A percentile compares a stretch with the other conserved stretches of the same genome.
phyloP scores from a whole-genome alignment of 2,797 vertebrate species.

The Alfaro cultratus region DNA sequence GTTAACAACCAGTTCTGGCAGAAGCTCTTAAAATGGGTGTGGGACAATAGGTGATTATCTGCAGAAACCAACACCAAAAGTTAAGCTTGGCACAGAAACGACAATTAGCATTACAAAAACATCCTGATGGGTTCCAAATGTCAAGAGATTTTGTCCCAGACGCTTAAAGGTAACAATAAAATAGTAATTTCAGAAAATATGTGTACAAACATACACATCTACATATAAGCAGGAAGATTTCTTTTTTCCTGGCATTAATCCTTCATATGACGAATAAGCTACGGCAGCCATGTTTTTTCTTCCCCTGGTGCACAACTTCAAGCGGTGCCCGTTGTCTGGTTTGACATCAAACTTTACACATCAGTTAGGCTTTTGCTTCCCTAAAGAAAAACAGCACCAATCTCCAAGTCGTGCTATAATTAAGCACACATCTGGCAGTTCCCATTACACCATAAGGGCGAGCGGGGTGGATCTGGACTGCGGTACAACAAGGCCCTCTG shows the following conservation, averaged over 20 bases:
- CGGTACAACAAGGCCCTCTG: constrained; percentile 65
- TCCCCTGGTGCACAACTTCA: constrained; percentile 57
- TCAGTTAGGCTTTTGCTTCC: constrained; percentile 69
- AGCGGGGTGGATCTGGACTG: constrained; percentile 66
- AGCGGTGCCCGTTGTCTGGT: constrained; percentile 68
- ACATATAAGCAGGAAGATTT: not conserved
- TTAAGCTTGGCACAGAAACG: not conserved
- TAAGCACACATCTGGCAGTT: constrained; percentile 83
- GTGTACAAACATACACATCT: not conserved
- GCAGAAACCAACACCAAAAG: not conserved
- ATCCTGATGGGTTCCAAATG: not conserved
- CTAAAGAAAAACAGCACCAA: constrained; percentile 80
- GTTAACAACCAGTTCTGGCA: not conserved
- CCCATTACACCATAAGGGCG: constrained; percentile 79
- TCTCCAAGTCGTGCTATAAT: constrained; percentile 76
- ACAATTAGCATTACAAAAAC: not conserved
- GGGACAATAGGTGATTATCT: not conserved
- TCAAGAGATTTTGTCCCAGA: not conserved
- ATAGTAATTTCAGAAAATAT: not conserved
- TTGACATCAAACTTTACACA: constrained; percentile 78
- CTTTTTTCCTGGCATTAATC: constrained; percentile 28
- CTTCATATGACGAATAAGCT: constrained; percentile 52
- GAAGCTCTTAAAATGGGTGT: not conserved
- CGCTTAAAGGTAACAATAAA: not conserved
- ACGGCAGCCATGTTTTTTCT: constrained; percentile 52